Conservation (phyloP, 92 coral and sea anemone species). For the Epizoanthus illoricatus region DNA sequence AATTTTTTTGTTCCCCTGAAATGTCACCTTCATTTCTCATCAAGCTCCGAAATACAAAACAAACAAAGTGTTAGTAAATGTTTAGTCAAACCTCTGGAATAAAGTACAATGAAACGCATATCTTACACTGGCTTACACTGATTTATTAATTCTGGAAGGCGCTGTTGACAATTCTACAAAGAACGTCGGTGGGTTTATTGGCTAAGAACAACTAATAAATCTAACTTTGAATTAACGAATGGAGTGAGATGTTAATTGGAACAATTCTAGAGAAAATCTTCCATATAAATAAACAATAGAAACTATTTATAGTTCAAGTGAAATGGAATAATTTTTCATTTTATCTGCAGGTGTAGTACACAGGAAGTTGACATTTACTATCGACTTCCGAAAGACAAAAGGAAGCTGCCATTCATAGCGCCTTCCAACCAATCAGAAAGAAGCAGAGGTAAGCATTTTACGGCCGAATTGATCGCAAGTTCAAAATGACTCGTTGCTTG, state of each 20-base stretch:
- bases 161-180: constrained; percentile 68
- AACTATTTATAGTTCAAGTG: constrained; percentile 37
- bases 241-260: constrained; percentile 36
- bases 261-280: constrained; percentile 34
- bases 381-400: constrained; percentile 39
- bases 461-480: constrained; percentile 12
- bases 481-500: constrained; percentile 2
- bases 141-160: constrained; percentile 54
- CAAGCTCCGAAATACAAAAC: constrained; percentile 48
- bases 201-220: constrained; percentile 37
- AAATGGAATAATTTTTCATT: constrained; percentile 17
- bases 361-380: constrained; percentile 39
- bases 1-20: constrained; percentile 29
- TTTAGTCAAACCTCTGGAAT: constrained; percentile 65
- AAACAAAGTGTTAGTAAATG: constrained; percentile 75
- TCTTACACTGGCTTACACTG: constrained; percentile 50
- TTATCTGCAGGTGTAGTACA: constrained; percentile 34
- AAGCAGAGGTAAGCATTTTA: constrained; percentile 20
- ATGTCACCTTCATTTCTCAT: constrained; percentile 45
- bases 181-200: constrained; percentile 23
- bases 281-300: constrained; percentile 16
- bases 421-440: constrained; percentile 30
- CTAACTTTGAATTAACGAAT: constrained; percentile 13
- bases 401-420: constrained; percentile 46
- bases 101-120: constrained; percentile 59